Conservation (phyloP, 1,140 invertebrate genomes). For the Parapsyche elsis region DNA sequence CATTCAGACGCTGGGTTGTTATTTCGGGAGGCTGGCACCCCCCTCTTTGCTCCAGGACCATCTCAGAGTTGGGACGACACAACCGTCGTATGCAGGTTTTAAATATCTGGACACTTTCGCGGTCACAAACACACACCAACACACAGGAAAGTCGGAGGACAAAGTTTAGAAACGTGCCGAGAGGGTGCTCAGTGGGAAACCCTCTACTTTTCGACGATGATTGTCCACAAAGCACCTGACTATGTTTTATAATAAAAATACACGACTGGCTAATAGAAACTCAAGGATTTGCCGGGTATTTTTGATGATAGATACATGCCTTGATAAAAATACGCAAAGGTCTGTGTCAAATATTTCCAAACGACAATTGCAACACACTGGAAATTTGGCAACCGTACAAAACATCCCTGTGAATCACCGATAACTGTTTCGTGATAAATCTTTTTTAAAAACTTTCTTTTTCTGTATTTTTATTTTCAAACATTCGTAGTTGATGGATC, state of each 20-base stretch:
- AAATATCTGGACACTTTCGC: conserved; percentile 40
- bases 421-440: conserved; percentile 2
- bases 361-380: conserved; percentile 24
- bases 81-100: neutral
- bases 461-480: too few species aligned
- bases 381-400: conserved; percentile 22
- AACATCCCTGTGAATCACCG: conserved; percentile 7
- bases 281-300: too few species aligned
- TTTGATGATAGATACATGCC: neutral
- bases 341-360: conserved; percentile 28
- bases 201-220: too few species aligned
- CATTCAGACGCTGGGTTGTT: conserved; percentile 31
- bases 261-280: too few species aligned
- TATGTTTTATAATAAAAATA: too few species aligned
- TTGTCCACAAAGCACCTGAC: too few species aligned
- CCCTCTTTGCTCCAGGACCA: neutral
- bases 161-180: too few species aligned
- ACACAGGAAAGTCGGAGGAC: too few species aligned
- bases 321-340: conserved; percentile 16
- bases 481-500: too few species aligned
- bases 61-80: neutral
- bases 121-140: conserved; percentile 20
- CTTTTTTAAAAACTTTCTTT: too few species aligned
- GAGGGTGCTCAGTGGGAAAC: too few species aligned
- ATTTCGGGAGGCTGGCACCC: conserved; percentile 8